Evolutionary conservation across 2,797 vertebrate species (phyloP).

Genomic region (Anguilla pacifica): DNA sequence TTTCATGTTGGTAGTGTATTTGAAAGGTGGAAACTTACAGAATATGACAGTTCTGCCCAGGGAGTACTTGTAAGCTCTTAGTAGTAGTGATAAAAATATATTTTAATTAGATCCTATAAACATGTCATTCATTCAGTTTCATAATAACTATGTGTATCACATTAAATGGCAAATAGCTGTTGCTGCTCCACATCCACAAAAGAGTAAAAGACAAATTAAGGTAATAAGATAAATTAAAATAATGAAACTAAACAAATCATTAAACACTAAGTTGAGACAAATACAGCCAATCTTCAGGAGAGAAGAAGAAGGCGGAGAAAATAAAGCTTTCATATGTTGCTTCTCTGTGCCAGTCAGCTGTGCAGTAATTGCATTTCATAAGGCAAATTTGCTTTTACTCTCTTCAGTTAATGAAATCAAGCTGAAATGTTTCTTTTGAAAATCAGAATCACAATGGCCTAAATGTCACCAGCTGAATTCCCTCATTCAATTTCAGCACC

Average conservation of each 20-base stretch:
- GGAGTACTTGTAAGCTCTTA: not conserved
- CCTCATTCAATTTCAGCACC: constrained; percentile 85
- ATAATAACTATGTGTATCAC: not conserved
- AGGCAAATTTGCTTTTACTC: constrained; percentile 98
- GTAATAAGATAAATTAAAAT: not conserved
- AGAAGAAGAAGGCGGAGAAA: constrained; percentile 64
- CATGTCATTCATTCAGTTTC: not conserved
- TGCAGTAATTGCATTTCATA: constrained; percentile 97
- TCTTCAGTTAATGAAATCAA: constrained; percentile 95
- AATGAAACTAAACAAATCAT: constrained; percentile 60
- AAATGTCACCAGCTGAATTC: constrained; percentile 88
- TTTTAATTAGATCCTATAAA: constrained; percentile 9
- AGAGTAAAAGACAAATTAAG: constrained; percentile 63
- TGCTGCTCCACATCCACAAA: not conserved
- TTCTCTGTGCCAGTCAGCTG: constrained; percentile 88
- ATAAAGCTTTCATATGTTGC: constrained; percentile 76
- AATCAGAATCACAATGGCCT: constrained; percentile 82
- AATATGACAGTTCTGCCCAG: not conserved
- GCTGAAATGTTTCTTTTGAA: constrained; percentile 86
- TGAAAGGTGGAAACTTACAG: not conserved
- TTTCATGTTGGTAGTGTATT: not conserved
- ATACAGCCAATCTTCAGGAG: constrained; percentile 77
- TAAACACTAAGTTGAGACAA: constrained; percentile 80
- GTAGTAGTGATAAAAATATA: not conserved
- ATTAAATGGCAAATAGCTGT: not conserved